Evolutionary conservation across 2,888 invertebrate genomes (phyloP).

Genomic region (Calephelis perditalis): DNA sequence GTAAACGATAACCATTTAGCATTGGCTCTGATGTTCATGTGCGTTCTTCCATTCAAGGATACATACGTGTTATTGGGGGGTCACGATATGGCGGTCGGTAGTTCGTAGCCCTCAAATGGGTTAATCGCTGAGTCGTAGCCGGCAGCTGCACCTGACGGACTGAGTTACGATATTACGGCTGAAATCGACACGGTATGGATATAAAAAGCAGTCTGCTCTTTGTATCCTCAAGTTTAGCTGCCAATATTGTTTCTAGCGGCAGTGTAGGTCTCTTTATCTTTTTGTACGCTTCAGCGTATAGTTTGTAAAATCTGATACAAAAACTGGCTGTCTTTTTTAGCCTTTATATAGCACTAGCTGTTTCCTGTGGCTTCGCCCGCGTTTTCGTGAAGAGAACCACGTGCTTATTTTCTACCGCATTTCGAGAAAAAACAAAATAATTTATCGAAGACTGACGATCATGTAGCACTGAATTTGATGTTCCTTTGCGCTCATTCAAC

Average conservation of each 20-base stretch:
- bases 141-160: slow-evolving; percentile 71
- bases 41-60: slow-evolving; percentile 24
- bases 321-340: no score
- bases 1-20: slow-evolving; percentile 36
- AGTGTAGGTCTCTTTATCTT: slow-evolving; percentile 5
- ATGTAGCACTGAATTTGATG: no score
- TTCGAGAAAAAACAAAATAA: no score
- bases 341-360: no score
- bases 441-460: no score
- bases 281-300: slow-evolving; percentile 11
- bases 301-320: no score
- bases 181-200: slow-evolving; percentile 31
- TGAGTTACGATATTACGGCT: slow-evolving; percentile 61
- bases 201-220: slow-evolving; percentile 29
- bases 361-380: no score
- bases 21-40: slow-evolving; percentile 34
- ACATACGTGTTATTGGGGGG: slow-evolving; percentile 35
- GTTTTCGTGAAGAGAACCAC: no score
- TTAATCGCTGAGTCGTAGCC: slow-evolving; percentile 67
- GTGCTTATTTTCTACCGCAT: no score
- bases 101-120: slow-evolving; percentile 50
- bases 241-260: background rate
- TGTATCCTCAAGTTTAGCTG: slow-evolving; percentile 18
- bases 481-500: no score
- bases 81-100: slow-evolving; percentile 38